Percentiles rank a stretch among this genome's conserved stretches.
phyloP scores from a whole-genome alignment of 2,888 invertebrate genomes.

The Gymnoscelis rufifasciata region DNA sequence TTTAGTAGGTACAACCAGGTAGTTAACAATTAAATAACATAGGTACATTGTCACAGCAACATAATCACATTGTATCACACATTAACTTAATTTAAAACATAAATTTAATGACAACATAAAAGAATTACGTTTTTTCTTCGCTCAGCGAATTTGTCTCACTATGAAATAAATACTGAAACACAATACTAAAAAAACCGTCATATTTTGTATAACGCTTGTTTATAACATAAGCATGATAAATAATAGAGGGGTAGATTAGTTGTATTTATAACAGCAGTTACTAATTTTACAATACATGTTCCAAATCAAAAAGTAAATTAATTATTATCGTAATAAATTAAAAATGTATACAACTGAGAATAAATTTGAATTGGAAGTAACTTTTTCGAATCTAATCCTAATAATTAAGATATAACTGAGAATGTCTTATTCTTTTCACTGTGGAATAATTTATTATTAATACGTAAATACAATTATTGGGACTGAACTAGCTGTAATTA shows the following conservation, averaged over 20 bases:
- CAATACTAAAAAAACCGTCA: conserved; percentile 33
- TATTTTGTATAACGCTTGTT: not conserved
- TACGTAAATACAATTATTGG: not conserved
- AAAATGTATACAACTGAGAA: no score
- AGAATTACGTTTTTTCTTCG: conserved; percentile 51
- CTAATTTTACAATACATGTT: not conserved
- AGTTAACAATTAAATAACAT: conserved; percentile 26
- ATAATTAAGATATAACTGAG: no score
- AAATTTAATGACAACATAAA: conserved; percentile 40
- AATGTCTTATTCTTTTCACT: no score
- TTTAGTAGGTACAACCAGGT: conserved; percentile 24
- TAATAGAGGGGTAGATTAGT: conserved; percentile 4
- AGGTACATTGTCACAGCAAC: conserved; percentile 72
- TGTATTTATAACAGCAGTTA: no score
- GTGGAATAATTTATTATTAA: no score
- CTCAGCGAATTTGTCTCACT: conserved; percentile 66
- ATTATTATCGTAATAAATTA: not conserved
- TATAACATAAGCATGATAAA: not conserved
- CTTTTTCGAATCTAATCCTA: no score
- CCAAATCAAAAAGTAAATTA: not conserved
- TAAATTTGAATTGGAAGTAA: no score
- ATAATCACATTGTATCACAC: conserved; percentile 69
- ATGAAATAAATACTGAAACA: conserved; percentile 53
- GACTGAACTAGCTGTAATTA: conserved; percentile 10
- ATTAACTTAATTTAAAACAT: conserved; percentile 43